A percentile compares a stretch with the other conserved stretches of the same genome.
These are phyloP conservation scores for Ennomos erosarius DNA, from an alignment of 2,888 invertebrate genomes.

Conservation along the genomic window DNA sequence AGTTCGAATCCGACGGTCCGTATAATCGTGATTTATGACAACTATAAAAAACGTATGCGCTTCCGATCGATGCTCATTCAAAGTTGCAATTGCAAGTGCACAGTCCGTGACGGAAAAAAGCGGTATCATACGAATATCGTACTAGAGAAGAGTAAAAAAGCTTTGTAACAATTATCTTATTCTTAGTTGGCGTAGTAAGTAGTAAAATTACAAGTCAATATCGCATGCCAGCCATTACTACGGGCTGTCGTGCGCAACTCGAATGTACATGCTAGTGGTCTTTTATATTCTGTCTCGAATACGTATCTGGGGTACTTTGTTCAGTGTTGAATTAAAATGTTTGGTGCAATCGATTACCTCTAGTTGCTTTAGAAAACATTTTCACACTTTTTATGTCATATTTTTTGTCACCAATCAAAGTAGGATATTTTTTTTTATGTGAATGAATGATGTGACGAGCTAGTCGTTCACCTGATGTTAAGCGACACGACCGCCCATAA, in stretches of 20 bases:
- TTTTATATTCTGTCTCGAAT: slow-evolving; percentile 33
- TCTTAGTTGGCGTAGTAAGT: slow-evolving; percentile 40
- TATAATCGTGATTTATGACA: slow-evolving; percentile 33
- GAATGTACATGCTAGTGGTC: slow-evolving; percentile 38
- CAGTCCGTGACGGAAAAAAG: slow-evolving; percentile 30
- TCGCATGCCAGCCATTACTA: slow-evolving; percentile 41
- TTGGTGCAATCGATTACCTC: slow-evolving; percentile 17
- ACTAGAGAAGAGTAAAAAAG: slow-evolving; percentile 35
- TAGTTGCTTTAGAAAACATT: neutral
- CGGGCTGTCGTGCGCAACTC: slow-evolving; percentile 46
- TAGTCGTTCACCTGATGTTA: too few relatives aligned
- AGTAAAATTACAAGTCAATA: slow-evolving; percentile 47
- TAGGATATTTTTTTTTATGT: too few relatives aligned
- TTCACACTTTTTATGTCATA: too few relatives aligned
- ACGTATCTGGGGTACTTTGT: slow-evolving; percentile 33
- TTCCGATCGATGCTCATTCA: slow-evolving; percentile 31
- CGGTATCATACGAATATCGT: slow-evolving; percentile 39
- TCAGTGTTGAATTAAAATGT: slow-evolving; percentile 27
- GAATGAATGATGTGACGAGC: too few relatives aligned
- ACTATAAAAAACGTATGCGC: slow-evolving; percentile 25
- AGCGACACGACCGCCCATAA: too few relatives aligned
- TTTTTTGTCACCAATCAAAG: too few relatives aligned
- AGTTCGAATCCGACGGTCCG: slow-evolving; percentile 28
- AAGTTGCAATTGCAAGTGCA: slow-evolving; percentile 25
- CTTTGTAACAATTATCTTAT: slow-evolving; percentile 50